Percentiles rank a stretch among this genome's conserved stretches.
Conservation (phyloP, 2,888 invertebrate species). For the Dasysyrphus albostriatus region DNA sequence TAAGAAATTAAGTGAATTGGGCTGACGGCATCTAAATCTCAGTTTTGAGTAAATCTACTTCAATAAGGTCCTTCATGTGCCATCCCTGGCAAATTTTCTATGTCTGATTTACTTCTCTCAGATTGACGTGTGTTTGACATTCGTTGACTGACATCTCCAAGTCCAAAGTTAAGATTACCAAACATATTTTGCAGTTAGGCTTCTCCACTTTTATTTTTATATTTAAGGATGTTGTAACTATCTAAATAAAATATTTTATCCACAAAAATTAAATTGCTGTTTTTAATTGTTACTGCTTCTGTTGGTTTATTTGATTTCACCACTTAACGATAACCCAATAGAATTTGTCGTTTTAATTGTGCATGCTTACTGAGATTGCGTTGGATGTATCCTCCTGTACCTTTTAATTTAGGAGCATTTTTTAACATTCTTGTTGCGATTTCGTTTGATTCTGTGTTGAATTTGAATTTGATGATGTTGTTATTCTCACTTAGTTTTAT, state of each 20-base stretch:
- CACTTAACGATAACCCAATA: no score
- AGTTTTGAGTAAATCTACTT: not conserved
- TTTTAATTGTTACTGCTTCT: not conserved
- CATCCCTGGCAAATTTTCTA: slow-evolving; percentile 8
- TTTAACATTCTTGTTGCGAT: no score
- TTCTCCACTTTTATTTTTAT: slow-evolving; percentile 5
- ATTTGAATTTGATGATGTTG: no score
- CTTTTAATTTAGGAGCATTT: no score
- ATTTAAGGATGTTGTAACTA: no score
- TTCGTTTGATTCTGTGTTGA: no score
- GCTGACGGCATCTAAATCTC: not conserved
- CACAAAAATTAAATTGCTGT: not conserved
- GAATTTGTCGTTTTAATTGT: no score
- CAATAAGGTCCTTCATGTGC: not conserved
- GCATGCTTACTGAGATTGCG: no score
- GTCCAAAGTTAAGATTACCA: slow-evolving; percentile 1
- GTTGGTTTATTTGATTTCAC: not conserved
- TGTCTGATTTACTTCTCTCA: not conserved
- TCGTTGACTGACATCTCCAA: not conserved
- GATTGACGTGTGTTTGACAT: not conserved
- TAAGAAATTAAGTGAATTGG: not conserved
- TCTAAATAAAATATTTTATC: slow-evolving; percentile 9
- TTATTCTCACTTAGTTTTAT: no score
- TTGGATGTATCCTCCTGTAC: no score
- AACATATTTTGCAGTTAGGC: slow-evolving; percentile 13